These are phyloP conservation scores for Huso huso DNA, from an alignment of 2,797 vertebrate genomes.

Conservation along the genomic window DNA sequence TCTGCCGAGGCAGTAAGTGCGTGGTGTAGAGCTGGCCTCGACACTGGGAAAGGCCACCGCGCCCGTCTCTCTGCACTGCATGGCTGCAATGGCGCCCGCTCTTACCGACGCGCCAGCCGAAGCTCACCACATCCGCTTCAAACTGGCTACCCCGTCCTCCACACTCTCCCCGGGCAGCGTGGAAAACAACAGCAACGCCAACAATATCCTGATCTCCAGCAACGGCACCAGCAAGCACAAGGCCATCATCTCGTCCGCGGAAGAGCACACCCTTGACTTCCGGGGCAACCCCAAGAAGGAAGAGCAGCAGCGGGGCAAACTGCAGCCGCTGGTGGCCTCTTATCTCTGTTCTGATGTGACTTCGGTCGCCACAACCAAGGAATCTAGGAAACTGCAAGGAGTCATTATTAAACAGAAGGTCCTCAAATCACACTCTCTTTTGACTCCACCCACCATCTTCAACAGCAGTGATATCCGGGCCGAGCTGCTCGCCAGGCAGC, in stretches of 20 bases:
- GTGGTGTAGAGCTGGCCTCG: constrained; percentile 77
- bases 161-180: constrained; percentile 87
- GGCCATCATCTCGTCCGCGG: constrained; percentile 54
- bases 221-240: constrained; percentile 81
- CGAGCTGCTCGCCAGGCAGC: constrained; percentile 81
- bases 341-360: constrained; percentile 91
- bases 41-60: constrained; percentile 74
- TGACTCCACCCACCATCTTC: constrained; percentile 64
- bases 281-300: constrained; percentile 66
- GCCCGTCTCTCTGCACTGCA: constrained; percentile 94
- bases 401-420: constrained; percentile 92
- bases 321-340: constrained; percentile 86
- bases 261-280: constrained; percentile 78
- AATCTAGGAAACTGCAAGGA: constrained; percentile 88
- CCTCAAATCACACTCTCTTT: constrained; percentile 80
- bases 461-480: constrained; percentile 58
- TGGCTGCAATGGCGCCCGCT: constrained; percentile 99
- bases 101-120: constrained; percentile 99
- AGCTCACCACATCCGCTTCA: constrained; percentile 99
- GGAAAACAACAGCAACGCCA: constrained; percentile 92
- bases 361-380: constrained; percentile 77
- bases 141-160: constrained; percentile 95
- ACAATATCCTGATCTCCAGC: constrained; percentile 83
- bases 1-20: constrained; percentile 77
- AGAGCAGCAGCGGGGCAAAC: constrained; percentile 69